These are phyloP conservation scores for Drosophila punjabiensis DNA, from an alignment of 1,140 invertebrate genomes.

Conservation along the genomic window DNA sequence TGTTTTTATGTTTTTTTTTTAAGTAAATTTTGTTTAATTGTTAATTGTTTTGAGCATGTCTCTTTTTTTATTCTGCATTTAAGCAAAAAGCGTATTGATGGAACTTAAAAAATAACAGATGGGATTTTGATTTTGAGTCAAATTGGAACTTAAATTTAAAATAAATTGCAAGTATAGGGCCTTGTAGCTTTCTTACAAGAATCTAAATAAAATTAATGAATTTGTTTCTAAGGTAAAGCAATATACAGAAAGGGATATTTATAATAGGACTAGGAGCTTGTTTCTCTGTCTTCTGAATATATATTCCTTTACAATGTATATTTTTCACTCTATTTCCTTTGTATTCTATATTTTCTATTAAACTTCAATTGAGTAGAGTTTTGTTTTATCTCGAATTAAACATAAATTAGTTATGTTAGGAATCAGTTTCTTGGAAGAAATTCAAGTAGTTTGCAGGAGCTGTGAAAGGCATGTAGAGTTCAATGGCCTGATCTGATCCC, in stretches of 20 bases:
- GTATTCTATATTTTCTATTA: neutral
- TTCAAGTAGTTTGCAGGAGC: neutral
- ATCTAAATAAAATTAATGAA: neutral
- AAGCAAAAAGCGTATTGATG: neutral
- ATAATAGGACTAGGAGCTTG: neutral
- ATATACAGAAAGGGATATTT: neutral
- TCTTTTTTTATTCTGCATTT: neutral
- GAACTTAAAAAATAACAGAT: neutral
- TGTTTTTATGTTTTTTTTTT: neutral
- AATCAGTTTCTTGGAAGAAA: neutral
- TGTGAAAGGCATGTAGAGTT: conserved; percentile 6
- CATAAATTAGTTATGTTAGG: neutral
- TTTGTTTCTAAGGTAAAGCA: neutral
- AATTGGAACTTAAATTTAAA: neutral
- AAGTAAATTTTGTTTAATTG: neutral
- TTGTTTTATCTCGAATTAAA: neutral
- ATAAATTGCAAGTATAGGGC: neutral
- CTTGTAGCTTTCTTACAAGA: neutral
- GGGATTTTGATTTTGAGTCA: neutral
- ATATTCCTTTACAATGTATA: neutral
- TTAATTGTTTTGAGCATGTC: neutral
- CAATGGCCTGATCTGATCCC: conserved; percentile 14
- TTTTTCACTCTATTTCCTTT: neutral
- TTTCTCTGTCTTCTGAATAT: neutral
- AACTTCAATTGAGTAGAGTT: no score